Conservation (phyloP, 2,797 vertebrate species). For the Bovichtus diacanthus region DNA sequence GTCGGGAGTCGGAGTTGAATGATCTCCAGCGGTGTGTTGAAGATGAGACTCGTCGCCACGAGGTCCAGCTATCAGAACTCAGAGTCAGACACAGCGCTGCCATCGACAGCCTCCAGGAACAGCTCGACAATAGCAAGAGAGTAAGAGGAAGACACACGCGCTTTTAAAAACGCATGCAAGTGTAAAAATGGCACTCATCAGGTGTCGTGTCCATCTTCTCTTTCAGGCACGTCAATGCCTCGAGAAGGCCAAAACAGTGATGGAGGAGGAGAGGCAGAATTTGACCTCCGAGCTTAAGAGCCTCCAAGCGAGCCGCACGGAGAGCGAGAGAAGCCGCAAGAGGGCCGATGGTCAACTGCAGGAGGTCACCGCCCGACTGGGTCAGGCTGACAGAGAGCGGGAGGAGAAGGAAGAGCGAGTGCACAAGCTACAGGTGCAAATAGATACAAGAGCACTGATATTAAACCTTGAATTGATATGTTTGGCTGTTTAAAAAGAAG, state of each 20-base stretch:
- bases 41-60: slow-evolving; percentile 86
- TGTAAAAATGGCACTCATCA: not conserved
- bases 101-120: slow-evolving; percentile 86
- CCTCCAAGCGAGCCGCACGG: slow-evolving; percentile 85
- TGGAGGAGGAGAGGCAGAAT: slow-evolving; percentile 90
- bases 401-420: slow-evolving; percentile 87
- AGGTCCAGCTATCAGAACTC: slow-evolving; percentile 85
- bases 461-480: not conserved
- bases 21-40: slow-evolving; percentile 87
- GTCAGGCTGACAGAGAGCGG: slow-evolving; percentile 87
- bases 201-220: not conserved
- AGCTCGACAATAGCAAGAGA: slow-evolving; percentile 88
- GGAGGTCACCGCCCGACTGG: slow-evolving; percentile 85
- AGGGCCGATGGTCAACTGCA: slow-evolving; percentile 89
- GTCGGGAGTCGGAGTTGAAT: slow-evolving; percentile 85
- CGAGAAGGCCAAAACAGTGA: slow-evolving; percentile 87
- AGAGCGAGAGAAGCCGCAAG: slow-evolving; percentile 90
- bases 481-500: not conserved
- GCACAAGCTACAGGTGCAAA: slow-evolving; percentile 89
- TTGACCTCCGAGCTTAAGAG: slow-evolving; percentile 86
- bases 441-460: not conserved
- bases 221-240: slow-evolving; percentile 86
- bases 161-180: not conserved
- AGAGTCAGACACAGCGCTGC: slow-evolving; percentile 84
- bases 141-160: slow-evolving; percentile 61